A percentile compares a stretch with the other conserved stretches of the same genome.
Conservation (phyloP, 2,113 vertebrate genomes). For the Holacanthus passer region DNA sequence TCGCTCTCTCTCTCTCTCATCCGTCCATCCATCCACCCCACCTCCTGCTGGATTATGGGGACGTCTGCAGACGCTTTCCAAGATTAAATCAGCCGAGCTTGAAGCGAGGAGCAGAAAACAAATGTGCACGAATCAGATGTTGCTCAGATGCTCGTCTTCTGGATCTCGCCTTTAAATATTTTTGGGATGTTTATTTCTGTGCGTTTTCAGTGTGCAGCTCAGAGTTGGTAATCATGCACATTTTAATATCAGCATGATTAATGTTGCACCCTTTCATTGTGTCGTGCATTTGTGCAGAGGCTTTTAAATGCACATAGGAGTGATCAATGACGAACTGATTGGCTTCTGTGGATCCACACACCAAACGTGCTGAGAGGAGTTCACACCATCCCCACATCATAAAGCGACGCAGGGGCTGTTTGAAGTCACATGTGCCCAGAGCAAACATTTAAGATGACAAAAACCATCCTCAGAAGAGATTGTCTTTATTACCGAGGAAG, state of each 20-base stretch:
- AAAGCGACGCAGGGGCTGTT: conserved; percentile 51
- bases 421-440: conserved; percentile 67
- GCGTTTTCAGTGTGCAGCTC: conserved; percentile 31
- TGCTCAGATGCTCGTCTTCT: conserved; percentile 4
- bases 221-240: conserved; percentile 50
- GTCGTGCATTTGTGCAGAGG: background rate
- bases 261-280: conserved; percentile 25
- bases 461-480: conserved; percentile 62
- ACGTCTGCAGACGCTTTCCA: conserved; percentile 60
- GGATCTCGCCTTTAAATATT: conserved; percentile 44
- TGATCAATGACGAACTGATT: conserved; percentile 44
- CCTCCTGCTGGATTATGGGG: conserved; percentile 56
- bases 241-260: conserved; percentile 30
- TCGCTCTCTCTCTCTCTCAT: background rate
- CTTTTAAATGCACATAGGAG: conserved; percentile 22
- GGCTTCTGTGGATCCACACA: conserved; percentile 37
- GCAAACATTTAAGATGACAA: conserved; percentile 79
- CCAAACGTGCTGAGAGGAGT: conserved; percentile 48
- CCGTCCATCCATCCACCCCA: too few species aligned
- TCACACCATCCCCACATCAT: conserved; percentile 18
- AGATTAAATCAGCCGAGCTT: conserved; percentile 39
- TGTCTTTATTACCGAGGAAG: conserved; percentile 72
- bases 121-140: conserved; percentile 39
- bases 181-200: conserved; percentile 42
- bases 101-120: conserved; percentile 22